Conservation (phyloP, 2,888 invertebrate species). For the Branchipolynoe longqiensis region DNA sequence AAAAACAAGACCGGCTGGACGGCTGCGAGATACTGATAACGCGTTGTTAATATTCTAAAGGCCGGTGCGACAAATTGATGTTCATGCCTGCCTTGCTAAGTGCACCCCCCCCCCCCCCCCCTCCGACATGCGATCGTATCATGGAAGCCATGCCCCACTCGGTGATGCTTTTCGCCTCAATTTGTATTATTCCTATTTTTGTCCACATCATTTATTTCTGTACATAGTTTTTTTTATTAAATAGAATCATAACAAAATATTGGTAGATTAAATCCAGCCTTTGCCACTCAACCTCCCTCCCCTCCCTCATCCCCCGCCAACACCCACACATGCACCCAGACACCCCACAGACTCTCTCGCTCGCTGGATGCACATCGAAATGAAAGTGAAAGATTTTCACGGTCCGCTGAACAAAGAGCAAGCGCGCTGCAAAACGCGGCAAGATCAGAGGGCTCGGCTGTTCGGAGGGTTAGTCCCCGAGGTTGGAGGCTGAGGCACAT, state of each 20-base stretch:
- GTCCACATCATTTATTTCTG: too few species aligned
- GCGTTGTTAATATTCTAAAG: slow-evolving; percentile 51
- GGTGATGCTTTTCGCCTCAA: not conserved
- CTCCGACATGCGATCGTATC: slow-evolving; percentile 35
- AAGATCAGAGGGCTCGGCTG: slow-evolving; percentile 10
- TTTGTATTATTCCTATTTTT: not conserved
- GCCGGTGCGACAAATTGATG: slow-evolving; percentile 39
- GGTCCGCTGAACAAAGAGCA: slow-evolving; percentile 6
- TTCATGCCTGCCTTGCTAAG: slow-evolving; percentile 33
- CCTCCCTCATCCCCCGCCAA: too few species aligned
- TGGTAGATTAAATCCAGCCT: too few species aligned
- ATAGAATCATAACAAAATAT: too few species aligned
- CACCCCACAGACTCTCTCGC: not conserved
- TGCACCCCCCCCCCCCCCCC: slow-evolving; percentile 32
- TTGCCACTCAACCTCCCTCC: too few species aligned
- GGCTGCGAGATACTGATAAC: slow-evolving; percentile 44
- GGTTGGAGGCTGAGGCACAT: slow-evolving; percentile 11
- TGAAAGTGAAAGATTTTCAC: slow-evolving; percentile 40
- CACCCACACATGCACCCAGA: too few species aligned
- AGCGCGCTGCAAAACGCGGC: not conserved
- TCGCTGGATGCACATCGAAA: not conserved
- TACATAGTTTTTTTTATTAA: too few species aligned
- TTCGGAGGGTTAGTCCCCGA: not conserved
- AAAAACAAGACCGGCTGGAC: not conserved
- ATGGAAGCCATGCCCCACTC: not conserved